phyloP scores from a whole-genome alignment of 2,113 vertebrate genomes.

The Corvus cornix region DNA sequence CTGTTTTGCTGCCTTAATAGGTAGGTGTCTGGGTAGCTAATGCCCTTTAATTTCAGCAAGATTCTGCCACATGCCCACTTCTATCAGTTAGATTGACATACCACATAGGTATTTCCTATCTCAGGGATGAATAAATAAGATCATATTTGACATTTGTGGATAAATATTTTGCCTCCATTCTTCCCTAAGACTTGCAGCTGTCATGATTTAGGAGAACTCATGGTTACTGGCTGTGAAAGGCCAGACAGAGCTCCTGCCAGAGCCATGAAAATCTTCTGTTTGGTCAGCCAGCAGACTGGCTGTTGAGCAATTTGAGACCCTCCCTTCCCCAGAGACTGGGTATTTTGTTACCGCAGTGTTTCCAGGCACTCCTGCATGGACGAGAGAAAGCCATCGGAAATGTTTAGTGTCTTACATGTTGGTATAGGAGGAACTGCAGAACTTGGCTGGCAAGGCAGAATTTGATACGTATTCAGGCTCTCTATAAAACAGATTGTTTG shows the following conservation, averaged over 20 bases:
- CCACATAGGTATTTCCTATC: neutral
- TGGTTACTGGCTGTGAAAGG: constrained; percentile 28
- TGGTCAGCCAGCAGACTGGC: neutral
- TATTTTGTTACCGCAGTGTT: neutral
- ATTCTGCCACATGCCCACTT: neutral
- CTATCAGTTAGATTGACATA: neutral
- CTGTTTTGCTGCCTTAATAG: neutral
- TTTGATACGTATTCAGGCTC: neutral
- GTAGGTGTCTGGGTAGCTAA: neutral
- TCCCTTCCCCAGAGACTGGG: neutral
- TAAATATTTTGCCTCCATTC: neutral
- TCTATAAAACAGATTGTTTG: neutral
- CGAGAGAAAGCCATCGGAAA: neutral
- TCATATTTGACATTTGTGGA: neutral
- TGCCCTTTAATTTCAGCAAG: neutral
- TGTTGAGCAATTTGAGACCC: neutral
- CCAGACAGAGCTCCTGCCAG: neutral
- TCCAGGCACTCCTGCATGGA: neutral
- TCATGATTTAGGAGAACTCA: neutral
- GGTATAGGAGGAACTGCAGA: neutral
- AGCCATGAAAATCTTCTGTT: neutral
- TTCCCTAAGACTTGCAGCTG: neutral
- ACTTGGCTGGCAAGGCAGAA: neutral
- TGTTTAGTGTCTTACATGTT: neutral
- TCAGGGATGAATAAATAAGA: neutral